A percentile compares a stretch with the other conserved stretches of the same genome.
Evolutionary conservation across 2,113 vertebrate species (phyloP).

Genomic region (Sceloporus undulatus): DNA sequence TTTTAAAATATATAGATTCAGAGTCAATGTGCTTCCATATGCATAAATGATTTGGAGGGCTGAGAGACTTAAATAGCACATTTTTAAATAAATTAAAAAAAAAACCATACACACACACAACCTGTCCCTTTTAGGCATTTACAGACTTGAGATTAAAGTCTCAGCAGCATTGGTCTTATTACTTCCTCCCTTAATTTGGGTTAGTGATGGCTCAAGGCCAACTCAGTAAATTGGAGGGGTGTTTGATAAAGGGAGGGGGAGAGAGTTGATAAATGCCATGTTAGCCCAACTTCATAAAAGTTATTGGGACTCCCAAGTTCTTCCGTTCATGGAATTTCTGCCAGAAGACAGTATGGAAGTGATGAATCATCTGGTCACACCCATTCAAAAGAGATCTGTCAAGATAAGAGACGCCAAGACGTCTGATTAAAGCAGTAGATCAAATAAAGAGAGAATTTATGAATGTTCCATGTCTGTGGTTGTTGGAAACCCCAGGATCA

Average conservation of each 20-base stretch:
- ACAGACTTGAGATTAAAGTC: constrained; percentile 1
- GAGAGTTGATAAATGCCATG: constrained; percentile 13
- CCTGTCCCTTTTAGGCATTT: not conserved
- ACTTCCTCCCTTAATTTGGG: constrained; percentile 25
- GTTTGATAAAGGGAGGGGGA: not conserved
- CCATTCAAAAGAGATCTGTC: constrained; percentile 13
- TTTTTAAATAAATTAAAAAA: not conserved
- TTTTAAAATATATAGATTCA: not conserved
- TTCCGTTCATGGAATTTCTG: not conserved
- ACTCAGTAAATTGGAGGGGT: constrained; percentile 8
- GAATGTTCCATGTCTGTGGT: not conserved
- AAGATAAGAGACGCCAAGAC: constrained; percentile 33
- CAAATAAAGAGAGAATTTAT: constrained; percentile 18
- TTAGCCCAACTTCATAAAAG: constrained; percentile 19
- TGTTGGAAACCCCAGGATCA: not conserved
- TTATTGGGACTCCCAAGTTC: constrained; percentile 4
- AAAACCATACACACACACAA: not conserved
- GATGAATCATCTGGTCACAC: constrained; percentile 6
- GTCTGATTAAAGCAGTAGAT: constrained; percentile 37
- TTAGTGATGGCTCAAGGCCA: constrained; percentile 22
- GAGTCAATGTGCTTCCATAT: not conserved
- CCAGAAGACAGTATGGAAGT: constrained; percentile 9
- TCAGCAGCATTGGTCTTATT: constrained; percentile 4
- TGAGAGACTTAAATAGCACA: not conserved
- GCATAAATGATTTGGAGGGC: not conserved